Conservation (phyloP, 2,113 vertebrate species). For the Dicerorhinus sumatrensis region DNA sequence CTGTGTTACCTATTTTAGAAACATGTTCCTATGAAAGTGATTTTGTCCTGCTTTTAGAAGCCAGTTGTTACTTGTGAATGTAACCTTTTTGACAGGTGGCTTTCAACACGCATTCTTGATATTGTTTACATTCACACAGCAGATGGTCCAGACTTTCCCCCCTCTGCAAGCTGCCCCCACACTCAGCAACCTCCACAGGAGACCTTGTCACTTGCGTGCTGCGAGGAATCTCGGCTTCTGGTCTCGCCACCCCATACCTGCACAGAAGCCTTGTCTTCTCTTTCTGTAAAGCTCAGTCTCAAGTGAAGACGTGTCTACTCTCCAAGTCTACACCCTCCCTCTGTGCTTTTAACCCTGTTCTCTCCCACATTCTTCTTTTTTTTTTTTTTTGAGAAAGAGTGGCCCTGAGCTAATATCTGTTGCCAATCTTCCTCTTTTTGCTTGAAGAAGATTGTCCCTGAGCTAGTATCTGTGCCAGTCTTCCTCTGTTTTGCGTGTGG, state of each 20-base stretch:
- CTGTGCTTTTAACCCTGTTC: not conserved
- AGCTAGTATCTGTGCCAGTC: too few species aligned
- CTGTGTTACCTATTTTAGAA: not conserved
- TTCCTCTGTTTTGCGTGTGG: too few species aligned
- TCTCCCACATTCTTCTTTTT: not conserved
- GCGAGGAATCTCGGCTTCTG: fast-evolving
- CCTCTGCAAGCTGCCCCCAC: fast-evolving
- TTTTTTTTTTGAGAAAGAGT: too few species aligned
- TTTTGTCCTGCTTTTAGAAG: not conserved
- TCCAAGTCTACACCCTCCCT: too few species aligned
- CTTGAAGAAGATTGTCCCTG: too few species aligned
- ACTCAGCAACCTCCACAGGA: too few species aligned
- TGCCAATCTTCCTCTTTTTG: too few species aligned
- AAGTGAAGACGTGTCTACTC: not conserved
- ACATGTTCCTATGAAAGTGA: not conserved
- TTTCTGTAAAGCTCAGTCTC: not conserved
- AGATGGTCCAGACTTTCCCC: not conserved
- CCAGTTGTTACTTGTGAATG: not conserved
- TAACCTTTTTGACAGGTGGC: not conserved
- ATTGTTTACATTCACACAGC: not conserved
- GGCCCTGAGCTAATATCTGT: too few species aligned
- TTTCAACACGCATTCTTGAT: not conserved
- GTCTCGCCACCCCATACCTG: not conserved
- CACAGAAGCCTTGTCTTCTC: not conserved
- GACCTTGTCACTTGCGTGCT: not conserved